These are phyloP conservation scores for Oplegnathus fasciatus DNA, from an alignment of 2,113 vertebrate species.

Conservation along the genomic window DNA sequence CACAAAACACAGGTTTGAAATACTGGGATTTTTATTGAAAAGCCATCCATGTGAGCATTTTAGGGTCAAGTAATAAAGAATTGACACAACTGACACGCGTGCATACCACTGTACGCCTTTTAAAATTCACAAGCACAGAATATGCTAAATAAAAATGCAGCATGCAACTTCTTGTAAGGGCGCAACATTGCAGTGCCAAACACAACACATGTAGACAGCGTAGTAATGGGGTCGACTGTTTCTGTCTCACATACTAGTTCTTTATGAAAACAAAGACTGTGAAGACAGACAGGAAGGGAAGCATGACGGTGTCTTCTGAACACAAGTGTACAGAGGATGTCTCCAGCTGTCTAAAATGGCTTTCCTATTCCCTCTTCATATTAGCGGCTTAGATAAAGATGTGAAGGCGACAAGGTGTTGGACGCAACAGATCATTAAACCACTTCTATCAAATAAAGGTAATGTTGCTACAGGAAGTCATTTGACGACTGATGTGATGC, in stretches of 20 bases:
- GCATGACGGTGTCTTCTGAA: conserved; percentile 2
- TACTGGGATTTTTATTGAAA: conserved; percentile 72
- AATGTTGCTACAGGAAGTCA: conserved; percentile 12
- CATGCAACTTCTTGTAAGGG: conserved; percentile 49
- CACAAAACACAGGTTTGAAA: conserved; percentile 40
- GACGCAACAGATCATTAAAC: conserved; percentile 39
- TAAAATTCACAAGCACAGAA: conserved; percentile 55
- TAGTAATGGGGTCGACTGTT: conserved; percentile 2
- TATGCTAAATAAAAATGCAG: conserved; percentile 31
- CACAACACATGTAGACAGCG: conserved; percentile 14
- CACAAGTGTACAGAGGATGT: neutral
- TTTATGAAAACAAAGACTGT: neutral
- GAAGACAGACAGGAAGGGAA: neutral
- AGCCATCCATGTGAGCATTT: conserved; percentile 47
- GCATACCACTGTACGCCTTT: conserved; percentile 14
- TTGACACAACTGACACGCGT: neutral
- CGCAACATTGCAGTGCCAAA: conserved; percentile 29
- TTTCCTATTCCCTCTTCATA: neutral
- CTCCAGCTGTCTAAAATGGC: conserved; percentile 20
- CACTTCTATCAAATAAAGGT: conserved; percentile 19
- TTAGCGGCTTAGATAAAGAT: neutral
- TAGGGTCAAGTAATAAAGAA: conserved; percentile 30
- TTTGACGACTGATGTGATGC: conserved; percentile 6
- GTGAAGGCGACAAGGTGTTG: conserved; percentile 32
- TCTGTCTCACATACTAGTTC: neutral